These are phyloP conservation scores for Drosophila hamatofila DNA, from an alignment of 2,888 invertebrate species.

Conservation along the genomic window DNA sequence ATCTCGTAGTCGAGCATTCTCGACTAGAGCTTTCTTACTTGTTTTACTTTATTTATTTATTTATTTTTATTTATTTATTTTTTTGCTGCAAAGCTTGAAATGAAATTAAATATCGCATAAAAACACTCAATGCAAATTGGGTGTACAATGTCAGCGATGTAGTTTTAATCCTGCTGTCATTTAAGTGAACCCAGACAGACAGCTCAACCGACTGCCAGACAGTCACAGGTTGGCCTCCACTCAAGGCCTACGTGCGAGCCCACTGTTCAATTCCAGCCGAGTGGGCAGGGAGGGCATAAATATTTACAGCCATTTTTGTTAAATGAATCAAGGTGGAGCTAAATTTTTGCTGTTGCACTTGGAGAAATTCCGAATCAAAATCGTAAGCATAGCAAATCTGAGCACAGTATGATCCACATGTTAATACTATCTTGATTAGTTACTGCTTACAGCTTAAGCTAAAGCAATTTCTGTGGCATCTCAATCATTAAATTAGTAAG, in stretches of 20 bases:
- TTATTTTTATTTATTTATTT: not conserved
- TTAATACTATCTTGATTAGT: no score
- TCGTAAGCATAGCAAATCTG: not conserved
- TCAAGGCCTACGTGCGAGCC: slow-evolving; percentile 25
- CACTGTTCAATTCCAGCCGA: not conserved
- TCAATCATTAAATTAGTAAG: not conserved
- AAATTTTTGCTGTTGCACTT: slow-evolving; percentile 33
- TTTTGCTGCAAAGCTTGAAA: not conserved
- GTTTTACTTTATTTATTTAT: no score
- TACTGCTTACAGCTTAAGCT: not conserved
- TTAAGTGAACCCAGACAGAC: slow-evolving; percentile 46
- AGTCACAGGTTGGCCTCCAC: slow-evolving; percentile 55
- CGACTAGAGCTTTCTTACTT: no score
- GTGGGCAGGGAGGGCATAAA: slow-evolving; percentile 52
- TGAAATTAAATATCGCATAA: slow-evolving; percentile 59
- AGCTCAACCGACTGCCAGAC: slow-evolving; percentile 13
- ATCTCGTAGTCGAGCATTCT: no score
- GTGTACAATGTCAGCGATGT: slow-evolving; percentile 65
- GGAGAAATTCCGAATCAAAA: slow-evolving; percentile 23
- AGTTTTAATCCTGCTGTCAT: slow-evolving; percentile 52
- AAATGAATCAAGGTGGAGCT: slow-evolving; percentile 57
- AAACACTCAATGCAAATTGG: slow-evolving; percentile 72
- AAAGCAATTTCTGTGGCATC: not conserved
- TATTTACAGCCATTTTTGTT: slow-evolving; percentile 74
- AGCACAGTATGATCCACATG: no score